These are phyloP conservation scores for Dolomedes plantarius DNA, from an alignment of 2,888 invertebrate genomes.

Conservation along the genomic window DNA sequence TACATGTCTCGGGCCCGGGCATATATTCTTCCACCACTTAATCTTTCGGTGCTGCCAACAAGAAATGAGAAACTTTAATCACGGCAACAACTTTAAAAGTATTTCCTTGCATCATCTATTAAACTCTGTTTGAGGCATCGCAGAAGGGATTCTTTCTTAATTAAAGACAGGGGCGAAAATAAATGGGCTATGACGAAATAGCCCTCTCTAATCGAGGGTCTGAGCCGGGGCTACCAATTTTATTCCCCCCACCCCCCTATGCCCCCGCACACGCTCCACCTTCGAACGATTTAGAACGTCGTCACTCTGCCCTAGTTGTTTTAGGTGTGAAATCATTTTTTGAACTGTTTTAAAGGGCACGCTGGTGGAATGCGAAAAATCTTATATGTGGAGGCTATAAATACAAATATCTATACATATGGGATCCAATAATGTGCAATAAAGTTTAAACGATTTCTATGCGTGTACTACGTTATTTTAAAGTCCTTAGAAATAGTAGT, in stretches of 20 bases:
- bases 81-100: conserved; percentile 63
- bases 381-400: too few relatives aligned
- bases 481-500: too few relatives aligned
- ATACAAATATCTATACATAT: too few relatives aligned
- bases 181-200: conserved; percentile 56
- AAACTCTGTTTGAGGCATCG: conserved; percentile 23
- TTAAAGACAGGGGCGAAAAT: conserved; percentile 53
- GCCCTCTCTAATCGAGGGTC: conserved; percentile 12
- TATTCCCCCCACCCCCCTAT: background rate
- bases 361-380: too few relatives aligned
- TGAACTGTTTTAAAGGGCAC: too few relatives aligned
- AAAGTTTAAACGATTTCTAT: too few relatives aligned
- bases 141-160: conserved; percentile 38
- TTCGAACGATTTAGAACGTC: background rate
- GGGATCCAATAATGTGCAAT: too few relatives aligned
- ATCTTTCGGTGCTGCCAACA: conserved; percentile 41
- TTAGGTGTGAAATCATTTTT: background rate
- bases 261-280: background rate
- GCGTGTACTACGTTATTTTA: too few relatives aligned
- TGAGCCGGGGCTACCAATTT: background rate
- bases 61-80: conserved; percentile 67
- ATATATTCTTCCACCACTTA: conserved; percentile 32
- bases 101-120: conserved; percentile 57
- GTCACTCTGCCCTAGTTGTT: background rate
- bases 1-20: background rate